These are phyloP conservation scores for Otolemur crassicaudatus DNA, from an alignment of 2,797 vertebrate genomes.

Conservation along the genomic window DNA sequence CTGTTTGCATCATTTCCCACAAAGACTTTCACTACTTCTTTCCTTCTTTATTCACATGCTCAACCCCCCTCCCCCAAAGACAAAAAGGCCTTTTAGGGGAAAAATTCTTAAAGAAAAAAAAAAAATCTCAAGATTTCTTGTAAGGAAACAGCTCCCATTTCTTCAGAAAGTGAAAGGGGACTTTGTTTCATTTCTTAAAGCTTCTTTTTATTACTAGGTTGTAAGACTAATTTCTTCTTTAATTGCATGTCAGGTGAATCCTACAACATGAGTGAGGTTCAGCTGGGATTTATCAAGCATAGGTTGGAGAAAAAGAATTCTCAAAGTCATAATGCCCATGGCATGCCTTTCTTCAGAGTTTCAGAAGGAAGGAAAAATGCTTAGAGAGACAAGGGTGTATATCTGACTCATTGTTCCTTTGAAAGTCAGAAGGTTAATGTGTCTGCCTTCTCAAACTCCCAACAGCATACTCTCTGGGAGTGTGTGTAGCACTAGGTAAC, in stretches of 20 bases:
- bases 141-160: background rate
- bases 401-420: background rate
- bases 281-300: background rate
- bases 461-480: background rate
- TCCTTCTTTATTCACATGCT: background rate
- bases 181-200: background rate
- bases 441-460: background rate
- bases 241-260: background rate
- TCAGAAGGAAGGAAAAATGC: background rate
- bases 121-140: background rate
- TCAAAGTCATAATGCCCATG: background rate
- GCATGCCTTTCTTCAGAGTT: background rate
- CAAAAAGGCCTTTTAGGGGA: background rate
- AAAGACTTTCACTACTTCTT: background rate
- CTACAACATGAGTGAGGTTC: background rate
- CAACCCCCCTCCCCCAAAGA: background rate
- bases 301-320: background rate
- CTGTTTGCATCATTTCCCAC: background rate
- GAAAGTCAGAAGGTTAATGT: background rate
- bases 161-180: background rate
- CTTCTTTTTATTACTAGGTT: background rate
- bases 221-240: background rate
- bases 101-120: background rate
- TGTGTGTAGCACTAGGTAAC: too few relatives aligned
- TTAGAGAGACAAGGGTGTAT: background rate